phyloP scores from a whole-genome alignment of 2,113 vertebrate species.

The Thymallus thymallus region DNA sequence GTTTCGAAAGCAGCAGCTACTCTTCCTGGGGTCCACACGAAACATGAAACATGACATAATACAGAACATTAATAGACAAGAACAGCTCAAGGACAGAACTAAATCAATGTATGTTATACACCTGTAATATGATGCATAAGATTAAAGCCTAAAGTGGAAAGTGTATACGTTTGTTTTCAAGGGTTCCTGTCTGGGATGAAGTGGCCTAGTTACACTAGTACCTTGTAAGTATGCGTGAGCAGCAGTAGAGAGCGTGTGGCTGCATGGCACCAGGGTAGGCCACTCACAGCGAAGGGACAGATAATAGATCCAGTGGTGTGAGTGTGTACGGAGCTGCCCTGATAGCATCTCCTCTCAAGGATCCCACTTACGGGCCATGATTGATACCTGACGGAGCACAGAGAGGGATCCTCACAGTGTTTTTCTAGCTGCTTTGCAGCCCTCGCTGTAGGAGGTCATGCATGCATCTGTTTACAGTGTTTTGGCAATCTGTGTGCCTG shows the following conservation, averaged over 20 bases:
- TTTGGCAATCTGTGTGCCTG: slow-evolving; percentile 35
- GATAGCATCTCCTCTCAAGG: slow-evolving; percentile 78
- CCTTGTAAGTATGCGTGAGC: slow-evolving; percentile 36
- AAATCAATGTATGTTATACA: too few relatives aligned
- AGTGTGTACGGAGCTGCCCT: slow-evolving; percentile 66
- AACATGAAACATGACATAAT: too few relatives aligned
- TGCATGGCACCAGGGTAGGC: slow-evolving; percentile 36
- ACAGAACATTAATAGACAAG: too few relatives aligned
- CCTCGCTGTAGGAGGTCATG: slow-evolving; percentile 44
- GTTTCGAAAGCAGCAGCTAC: too few relatives aligned
- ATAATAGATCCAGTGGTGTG: slow-evolving; percentile 77
- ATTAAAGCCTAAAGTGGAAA: too few relatives aligned
- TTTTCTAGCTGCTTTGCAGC: slow-evolving; percentile 46
- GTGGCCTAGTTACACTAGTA: background rate
- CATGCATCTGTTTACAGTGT: slow-evolving; percentile 57
- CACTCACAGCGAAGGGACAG: slow-evolving; percentile 62
- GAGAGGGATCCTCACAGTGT: slow-evolving; percentile 31
- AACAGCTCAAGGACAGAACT: too few relatives aligned
- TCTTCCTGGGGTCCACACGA: too few relatives aligned
- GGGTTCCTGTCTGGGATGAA: slow-evolving; percentile 10
- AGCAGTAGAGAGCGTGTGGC: background rate
- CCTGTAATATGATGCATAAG: too few relatives aligned
- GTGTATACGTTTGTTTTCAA: background rate
- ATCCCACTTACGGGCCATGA: slow-evolving; percentile 75
- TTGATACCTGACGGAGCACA: slow-evolving; percentile 69